A percentile compares a stretch with the other conserved stretches of the same genome.
These are phyloP conservation scores for Setophaga kirtlandii DNA, from an alignment of 2,113 vertebrate genomes.

Conservation along the genomic window DNA sequence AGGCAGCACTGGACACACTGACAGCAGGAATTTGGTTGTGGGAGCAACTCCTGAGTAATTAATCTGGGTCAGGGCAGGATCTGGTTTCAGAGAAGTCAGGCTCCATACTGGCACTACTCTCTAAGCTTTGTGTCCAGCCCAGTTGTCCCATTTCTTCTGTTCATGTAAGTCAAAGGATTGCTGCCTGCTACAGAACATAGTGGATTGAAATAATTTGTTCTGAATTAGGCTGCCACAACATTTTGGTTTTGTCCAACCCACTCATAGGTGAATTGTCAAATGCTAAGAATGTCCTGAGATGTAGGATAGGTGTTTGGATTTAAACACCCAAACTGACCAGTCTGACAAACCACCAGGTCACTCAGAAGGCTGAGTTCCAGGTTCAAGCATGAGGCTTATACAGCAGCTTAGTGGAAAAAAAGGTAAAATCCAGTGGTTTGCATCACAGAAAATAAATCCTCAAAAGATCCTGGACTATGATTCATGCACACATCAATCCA, in stretches of 20 bases:
- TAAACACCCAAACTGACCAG: background rate
- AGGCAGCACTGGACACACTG: background rate
- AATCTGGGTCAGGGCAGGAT: constrained; percentile 66
- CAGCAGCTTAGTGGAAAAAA: background rate
- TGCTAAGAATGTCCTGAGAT: background rate
- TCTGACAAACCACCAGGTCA: rapidly evolving
- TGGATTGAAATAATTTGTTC: background rate
- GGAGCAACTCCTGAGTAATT: constrained; percentile 70
- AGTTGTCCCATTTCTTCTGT: constrained; percentile 5
- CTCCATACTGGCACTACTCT: constrained; percentile 27
- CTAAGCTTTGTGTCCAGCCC: background rate
- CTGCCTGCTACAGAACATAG: background rate
- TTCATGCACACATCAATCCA: background rate
- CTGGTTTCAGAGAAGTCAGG: constrained; percentile 66
- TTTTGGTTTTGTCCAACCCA: background rate
- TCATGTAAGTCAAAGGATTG: background rate
- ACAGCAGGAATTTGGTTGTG: constrained; percentile 60
- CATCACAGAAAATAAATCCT: background rate
- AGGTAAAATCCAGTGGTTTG: background rate
- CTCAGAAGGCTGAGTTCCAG: background rate
- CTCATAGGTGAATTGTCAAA: background rate
- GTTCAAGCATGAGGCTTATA: background rate
- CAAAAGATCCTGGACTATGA: background rate
- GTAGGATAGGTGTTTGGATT: background rate
- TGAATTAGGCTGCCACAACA: background rate